These are phyloP conservation scores for Cenopis cana DNA, from an alignment of 2,888 invertebrate species.

Conservation along the genomic window DNA sequence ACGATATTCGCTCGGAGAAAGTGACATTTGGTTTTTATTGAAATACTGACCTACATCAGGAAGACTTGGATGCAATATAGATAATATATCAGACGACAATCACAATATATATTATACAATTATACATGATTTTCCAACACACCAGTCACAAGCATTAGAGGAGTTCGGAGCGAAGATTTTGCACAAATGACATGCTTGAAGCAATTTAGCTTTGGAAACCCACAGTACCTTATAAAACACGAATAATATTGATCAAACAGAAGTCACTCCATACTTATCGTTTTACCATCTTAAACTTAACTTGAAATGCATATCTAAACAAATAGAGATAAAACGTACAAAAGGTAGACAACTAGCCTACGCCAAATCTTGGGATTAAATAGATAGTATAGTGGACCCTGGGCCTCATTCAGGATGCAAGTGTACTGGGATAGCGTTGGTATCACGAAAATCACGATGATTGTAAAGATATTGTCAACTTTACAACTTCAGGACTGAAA, in stretches of 20 bases:
- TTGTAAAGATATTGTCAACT: conserved; percentile 1
- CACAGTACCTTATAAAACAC: conserved; percentile 12
- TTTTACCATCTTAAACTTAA: conserved; percentile 23
- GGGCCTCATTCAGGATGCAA: no score
- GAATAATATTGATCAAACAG: neutral
- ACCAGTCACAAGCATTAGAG: neutral
- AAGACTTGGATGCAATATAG: conserved; percentile 17
- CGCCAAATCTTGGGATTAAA: no score
- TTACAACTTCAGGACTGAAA: neutral
- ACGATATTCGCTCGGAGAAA: conserved; percentile 67
- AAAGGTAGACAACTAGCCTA: no score
- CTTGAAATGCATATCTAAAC: conserved; percentile 28
- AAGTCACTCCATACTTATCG: conserved; percentile 19
- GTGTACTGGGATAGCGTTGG: no score
- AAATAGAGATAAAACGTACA: no score
- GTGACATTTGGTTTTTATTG: conserved; percentile 49
- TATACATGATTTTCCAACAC: neutral
- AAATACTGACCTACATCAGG: conserved; percentile 30
- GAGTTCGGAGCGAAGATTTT: neutral
- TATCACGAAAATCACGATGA: neutral
- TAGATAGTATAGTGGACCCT: no score
- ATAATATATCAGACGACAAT: conserved; percentile 15
- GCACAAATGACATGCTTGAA: neutral
- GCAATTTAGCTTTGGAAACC: no score
- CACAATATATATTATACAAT: neutral